Conservation (phyloP, 1,140 invertebrate species). For the Potamilus streckersoni region DNA sequence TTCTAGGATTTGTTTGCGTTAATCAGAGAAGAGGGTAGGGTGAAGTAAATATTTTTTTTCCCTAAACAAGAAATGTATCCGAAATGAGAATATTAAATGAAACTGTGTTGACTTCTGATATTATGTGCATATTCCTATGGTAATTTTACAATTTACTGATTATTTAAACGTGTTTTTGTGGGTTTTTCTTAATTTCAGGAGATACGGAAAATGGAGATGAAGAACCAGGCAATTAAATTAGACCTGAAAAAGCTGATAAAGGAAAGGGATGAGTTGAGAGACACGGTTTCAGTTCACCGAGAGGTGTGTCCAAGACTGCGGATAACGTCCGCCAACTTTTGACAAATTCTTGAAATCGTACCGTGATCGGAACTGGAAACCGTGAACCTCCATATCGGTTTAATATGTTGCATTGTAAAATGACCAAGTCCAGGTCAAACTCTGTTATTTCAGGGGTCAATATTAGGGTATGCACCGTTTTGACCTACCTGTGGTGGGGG, state of each 20-base stretch:
- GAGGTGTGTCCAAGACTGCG: constrained; percentile 42
- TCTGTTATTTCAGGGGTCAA: too few relatives aligned
- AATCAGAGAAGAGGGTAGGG: too few relatives aligned
- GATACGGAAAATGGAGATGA: constrained; percentile 36
- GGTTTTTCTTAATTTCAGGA: constrained; percentile 33
- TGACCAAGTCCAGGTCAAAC: too few relatives aligned
- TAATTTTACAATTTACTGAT: not conserved
- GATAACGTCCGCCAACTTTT: not conserved
- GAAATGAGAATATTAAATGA: not conserved
- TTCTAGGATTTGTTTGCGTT: too few relatives aligned
- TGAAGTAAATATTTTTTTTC: too few relatives aligned
- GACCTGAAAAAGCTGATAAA: constrained; percentile 40
- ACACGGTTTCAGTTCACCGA: constrained; percentile 43
- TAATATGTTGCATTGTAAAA: too few relatives aligned
- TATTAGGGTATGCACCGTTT: too few relatives aligned
- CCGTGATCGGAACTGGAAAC: too few relatives aligned
- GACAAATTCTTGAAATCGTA: not conserved
- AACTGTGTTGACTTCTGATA: not conserved
- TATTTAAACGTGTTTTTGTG: not conserved
- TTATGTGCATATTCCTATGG: not conserved
- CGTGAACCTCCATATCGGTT: too few relatives aligned
- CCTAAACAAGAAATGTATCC: too few relatives aligned
- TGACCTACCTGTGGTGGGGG: too few relatives aligned
- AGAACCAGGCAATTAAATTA: constrained; percentile 32
- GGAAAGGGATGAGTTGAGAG: constrained; percentile 42